Conservation (phyloP, 2,797 vertebrate species). For the Ceryle rudis region DNA sequence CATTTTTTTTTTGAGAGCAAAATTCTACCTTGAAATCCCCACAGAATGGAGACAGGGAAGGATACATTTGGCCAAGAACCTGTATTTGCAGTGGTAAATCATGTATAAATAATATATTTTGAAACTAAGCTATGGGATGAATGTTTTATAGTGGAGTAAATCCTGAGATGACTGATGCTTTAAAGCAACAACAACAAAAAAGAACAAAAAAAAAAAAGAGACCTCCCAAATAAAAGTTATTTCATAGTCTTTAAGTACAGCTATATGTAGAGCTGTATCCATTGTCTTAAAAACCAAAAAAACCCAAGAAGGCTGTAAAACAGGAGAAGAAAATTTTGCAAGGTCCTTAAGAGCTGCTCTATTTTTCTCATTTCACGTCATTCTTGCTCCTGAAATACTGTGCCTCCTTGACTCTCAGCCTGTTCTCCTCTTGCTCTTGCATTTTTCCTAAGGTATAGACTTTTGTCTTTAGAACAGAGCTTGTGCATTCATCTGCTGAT, state of each 20-base stretch:
- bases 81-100: conserved; percentile 36
- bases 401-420: background rate
- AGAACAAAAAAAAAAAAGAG: background rate
- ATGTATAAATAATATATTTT: conserved; percentile 44
- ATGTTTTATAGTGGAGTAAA: conserved; percentile 48
- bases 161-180: conserved; percentile 10
- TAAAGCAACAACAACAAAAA: background rate
- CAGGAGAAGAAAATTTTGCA: background rate
- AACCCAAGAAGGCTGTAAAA: background rate
- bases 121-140: conserved; percentile 19
- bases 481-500: conserved; percentile 84
- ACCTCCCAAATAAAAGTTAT: background rate
- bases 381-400: background rate
- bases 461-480: conserved; percentile 76
- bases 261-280: background rate
- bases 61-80: background rate
- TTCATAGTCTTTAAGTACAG: background rate
- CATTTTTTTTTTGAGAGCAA: background rate
- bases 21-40: conserved; percentile 1
- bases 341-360: background rate
- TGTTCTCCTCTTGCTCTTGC: background rate
- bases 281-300: background rate
- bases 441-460: conserved; percentile 74
- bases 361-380: background rate
- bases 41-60: background rate